A percentile compares a stretch with the other conserved stretches of the same genome.
phyloP scores from a whole-genome alignment of 1,140 invertebrate species.

The Myzus persicae region DNA sequence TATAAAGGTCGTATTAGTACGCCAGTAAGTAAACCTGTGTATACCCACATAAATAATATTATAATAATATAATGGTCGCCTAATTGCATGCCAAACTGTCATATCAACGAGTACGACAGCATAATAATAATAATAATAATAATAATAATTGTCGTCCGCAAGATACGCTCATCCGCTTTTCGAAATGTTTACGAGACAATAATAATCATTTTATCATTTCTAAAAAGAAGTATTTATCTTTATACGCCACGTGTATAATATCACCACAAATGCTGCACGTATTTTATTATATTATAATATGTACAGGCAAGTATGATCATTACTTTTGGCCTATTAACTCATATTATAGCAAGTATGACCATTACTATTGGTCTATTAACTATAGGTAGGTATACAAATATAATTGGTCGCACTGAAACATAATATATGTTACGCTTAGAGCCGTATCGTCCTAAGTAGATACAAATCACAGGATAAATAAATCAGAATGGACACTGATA shows the following conservation, averaged over 20 bases:
- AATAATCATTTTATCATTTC: conserved; percentile 16
- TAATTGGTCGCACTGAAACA: too few species aligned
- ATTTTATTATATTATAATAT: neutral
- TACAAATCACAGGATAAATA: too few species aligned
- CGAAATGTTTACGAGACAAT: neutral
- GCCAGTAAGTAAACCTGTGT: neutral
- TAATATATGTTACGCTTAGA: neutral
- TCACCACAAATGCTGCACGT: too few species aligned
- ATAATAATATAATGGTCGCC: conserved; percentile 31
- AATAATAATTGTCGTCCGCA: conserved; percentile 2
- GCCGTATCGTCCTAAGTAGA: neutral
- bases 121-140: conserved; percentile 26
- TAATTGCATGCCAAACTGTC: conserved; percentile 55
- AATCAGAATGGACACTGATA: too few species aligned
- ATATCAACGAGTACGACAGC: conserved; percentile 35
- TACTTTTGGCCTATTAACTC: too few species aligned
- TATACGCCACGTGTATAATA: neutral
- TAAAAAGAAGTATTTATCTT: neutral
- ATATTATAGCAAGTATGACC: neutral
- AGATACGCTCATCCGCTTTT: conserved; percentile 23
- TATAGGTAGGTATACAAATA: too few species aligned
- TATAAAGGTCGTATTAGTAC: neutral
- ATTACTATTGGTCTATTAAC: too few species aligned
- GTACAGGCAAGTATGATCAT: neutral
- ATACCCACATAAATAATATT: neutral